Evolutionary conservation across 2,888 invertebrate species (phyloP).

Genomic region (Lasioglossum lativentre): DNA sequence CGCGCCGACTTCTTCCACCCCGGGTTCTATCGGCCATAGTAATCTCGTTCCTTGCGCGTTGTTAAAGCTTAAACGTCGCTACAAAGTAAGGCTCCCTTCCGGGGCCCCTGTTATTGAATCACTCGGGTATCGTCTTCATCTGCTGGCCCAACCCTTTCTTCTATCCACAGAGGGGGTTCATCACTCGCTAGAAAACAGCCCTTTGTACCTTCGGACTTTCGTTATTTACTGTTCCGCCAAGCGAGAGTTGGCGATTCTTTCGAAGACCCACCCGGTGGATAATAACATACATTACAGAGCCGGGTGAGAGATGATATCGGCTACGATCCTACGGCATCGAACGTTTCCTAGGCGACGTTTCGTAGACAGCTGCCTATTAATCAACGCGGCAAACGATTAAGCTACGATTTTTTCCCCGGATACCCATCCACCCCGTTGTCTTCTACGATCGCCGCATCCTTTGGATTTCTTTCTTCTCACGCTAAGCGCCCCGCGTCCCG

Average conservation of each 20-base stretch:
- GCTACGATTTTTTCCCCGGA: conserved; percentile 28
- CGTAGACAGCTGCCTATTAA: conserved; percentile 41
- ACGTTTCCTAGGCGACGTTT: conserved; percentile 42
- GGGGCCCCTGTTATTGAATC: background rate
- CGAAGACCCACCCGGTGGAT: background rate
- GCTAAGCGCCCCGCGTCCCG: conserved; percentile 24
- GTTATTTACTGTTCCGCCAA: conserved; percentile 30
- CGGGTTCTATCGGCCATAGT: background rate
- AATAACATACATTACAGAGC: conserved; percentile 33
- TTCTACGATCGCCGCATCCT: background rate
- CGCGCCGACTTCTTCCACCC: background rate
- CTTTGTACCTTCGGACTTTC: background rate
- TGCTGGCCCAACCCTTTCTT: background rate
- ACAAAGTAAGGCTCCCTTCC: background rate
- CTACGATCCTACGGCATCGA: background rate
- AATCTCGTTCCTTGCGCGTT: background rate
- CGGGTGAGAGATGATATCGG: conserved; percentile 52
- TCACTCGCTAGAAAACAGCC: background rate
- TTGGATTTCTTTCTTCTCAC: conserved; percentile 50
- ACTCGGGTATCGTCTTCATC: conserved; percentile 10
- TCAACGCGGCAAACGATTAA: conserved; percentile 50
- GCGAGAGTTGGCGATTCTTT: conserved; percentile 23
- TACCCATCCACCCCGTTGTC: conserved; percentile 27
- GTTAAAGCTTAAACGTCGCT: conserved; percentile 9
- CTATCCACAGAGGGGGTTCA: background rate